These are phyloP conservation scores for Muscicapa comitata DNA, from an alignment of 2,797 vertebrate species.

Conservation along the genomic window DNA sequence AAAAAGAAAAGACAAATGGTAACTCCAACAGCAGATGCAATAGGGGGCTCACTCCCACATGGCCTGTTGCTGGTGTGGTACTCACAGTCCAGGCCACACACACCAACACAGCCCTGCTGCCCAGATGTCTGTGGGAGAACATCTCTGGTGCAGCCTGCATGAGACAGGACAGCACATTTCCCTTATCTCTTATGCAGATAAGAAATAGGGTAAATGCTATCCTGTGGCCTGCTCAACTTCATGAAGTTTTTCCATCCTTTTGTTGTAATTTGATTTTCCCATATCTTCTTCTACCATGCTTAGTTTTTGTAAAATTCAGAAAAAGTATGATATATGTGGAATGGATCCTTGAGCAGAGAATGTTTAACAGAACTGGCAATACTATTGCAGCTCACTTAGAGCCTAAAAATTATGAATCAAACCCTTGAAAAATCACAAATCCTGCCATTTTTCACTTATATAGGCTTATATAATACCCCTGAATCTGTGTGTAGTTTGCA, in stretches of 20 bases:
- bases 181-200: background rate
- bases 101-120: background rate
- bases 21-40: background rate
- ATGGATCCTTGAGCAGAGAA: rapidly evolving
- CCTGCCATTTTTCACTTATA: background rate
- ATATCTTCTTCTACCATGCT: background rate
- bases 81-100: background rate
- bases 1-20: background rate
- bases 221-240: background rate
- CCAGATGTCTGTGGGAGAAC: background rate
- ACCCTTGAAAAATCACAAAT: background rate
- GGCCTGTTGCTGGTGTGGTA: background rate
- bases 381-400: background rate
- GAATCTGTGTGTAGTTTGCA: background rate
- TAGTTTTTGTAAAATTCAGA: background rate
- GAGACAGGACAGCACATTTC: background rate
- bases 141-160: background rate
- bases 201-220: rapidly evolving
- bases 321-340: background rate
- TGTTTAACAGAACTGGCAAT: background rate
- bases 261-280: background rate
- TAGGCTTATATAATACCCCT: background rate
- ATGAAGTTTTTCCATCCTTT: background rate
- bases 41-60: rapidly evolving
- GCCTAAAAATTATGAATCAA: background rate